Base-by-base conservation (phyloP, 2,113 vertebrate species). In the Corythoichthys haematopterus region DNA sequence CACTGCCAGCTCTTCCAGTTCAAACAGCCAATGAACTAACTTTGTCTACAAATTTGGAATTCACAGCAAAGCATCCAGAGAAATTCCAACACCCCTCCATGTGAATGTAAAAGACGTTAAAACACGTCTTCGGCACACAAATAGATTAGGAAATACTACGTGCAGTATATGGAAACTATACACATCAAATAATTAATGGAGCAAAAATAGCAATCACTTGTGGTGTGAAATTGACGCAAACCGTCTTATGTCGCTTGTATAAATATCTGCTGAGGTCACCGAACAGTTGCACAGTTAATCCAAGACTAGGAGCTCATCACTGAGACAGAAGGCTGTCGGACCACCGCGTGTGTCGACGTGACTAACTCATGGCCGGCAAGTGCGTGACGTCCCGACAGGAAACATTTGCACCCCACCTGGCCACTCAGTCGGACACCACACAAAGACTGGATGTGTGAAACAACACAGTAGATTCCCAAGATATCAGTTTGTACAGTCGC, bases 401-500 rank as follows among this genome's bases (percentile, higher is more conserved):
- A 79, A 74, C 68, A 58, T 78, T 86, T 56, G 65, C 74, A 66
- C 28, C 78, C 77, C 81, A 80, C 77, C 75, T 82, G 81, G 78
- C 74, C 55, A 57, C 73, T 62, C 38, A 69, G 63, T 78, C 68
- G 63, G 76, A 81, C 65, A 66, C 65, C 68, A 64, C 37, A 52
- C 40, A 63, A 64, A 58, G 69, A 72, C 13, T 45, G 50, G 50
- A 62, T 47, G 48, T 51, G 28, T 69, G 13, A 57, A 37, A 64
- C 33, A 38, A 37, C 20, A n/a, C 14, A 33, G n/a, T 64, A 3
- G 61, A 36, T 60, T 37, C 6, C 56, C 45, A 51, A 20, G 20
- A 64, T 47, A 57, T 57, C 33, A 4, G 12, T 57, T 57, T 57
- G 55, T 57, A 36, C 55, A 14, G 52, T 53, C 20, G 8, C n/a